Evolutionary conservation across 2,113 vertebrate genomes (phyloP).

Genomic region (Myotis lucifugus): DNA sequence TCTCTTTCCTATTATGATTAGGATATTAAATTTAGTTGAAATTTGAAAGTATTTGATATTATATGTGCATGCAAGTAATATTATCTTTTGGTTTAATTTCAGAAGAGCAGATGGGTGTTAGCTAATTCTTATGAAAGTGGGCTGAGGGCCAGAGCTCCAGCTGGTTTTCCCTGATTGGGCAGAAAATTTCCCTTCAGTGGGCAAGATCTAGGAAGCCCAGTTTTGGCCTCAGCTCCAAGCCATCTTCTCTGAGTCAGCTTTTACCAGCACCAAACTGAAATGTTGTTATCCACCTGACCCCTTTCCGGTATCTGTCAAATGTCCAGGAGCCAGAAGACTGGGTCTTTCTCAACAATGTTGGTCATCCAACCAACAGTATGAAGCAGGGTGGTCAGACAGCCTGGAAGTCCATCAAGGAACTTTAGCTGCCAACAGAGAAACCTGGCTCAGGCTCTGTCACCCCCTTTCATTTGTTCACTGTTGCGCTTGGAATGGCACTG

Average conservation of each 20-base stretch:
- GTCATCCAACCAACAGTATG: background rate
- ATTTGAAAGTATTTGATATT: background rate
- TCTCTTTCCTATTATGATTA: background rate
- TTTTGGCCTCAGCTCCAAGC: background rate
- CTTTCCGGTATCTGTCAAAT: background rate
- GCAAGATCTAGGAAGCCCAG: background rate
- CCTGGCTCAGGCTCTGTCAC: background rate
- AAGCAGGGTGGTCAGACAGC: background rate
- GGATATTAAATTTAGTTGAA: background rate
- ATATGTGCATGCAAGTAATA: background rate
- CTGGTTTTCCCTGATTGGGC: background rate
- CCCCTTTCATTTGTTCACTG: background rate
- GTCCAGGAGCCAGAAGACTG: background rate
- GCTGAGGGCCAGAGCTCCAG: background rate
- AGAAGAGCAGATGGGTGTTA: background rate
- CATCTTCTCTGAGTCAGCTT: background rate
- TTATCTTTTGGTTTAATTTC: background rate
- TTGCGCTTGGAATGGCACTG: no score
- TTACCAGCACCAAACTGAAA: background rate
- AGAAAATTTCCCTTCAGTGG: background rate
- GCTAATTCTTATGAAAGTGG: background rate
- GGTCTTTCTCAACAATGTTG: background rate
- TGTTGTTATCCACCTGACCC: background rate
- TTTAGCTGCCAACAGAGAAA: background rate
- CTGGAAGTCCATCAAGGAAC: background rate